phyloP scores from a whole-genome alignment of 2,797 vertebrate genomes.

The Ciconia nigra region DNA sequence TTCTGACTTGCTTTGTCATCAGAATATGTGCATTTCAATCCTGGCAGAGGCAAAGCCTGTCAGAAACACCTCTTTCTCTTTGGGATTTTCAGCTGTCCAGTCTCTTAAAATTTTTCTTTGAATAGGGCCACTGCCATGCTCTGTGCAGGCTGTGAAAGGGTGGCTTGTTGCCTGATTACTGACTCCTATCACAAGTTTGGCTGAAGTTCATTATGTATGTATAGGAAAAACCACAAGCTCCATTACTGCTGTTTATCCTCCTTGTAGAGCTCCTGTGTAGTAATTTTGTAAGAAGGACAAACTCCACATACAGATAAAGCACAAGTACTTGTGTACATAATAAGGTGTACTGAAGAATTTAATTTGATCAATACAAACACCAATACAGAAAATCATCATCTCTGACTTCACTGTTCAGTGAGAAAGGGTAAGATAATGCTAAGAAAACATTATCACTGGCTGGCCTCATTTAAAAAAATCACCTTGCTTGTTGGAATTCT shows the following conservation, averaged over 20 bases:
- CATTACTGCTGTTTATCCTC: not conserved
- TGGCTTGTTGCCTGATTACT: not conserved
- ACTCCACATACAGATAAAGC: not conserved
- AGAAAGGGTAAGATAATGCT: not conserved
- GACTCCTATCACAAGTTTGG: not conserved
- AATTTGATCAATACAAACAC: conserved; percentile 25
- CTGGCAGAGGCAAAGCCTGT: not conserved
- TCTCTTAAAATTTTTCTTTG: not conserved
- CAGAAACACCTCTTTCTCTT: not conserved
- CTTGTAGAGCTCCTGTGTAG: not conserved
- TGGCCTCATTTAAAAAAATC: not conserved
- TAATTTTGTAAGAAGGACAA: not conserved
- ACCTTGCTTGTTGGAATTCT: not conserved
- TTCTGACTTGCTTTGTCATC: not conserved
- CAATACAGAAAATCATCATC: conserved; percentile 6
- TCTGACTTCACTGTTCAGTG: not conserved
- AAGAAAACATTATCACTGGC: not conserved
- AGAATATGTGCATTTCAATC: not conserved
- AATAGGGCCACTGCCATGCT: not conserved
- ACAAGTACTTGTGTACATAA: not conserved
- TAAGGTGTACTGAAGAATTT: not conserved
- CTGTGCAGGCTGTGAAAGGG: not conserved
- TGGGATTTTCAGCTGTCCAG: not conserved
- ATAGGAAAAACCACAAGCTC: not conserved
- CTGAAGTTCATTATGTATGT: not conserved